Evolutionary conservation across 2,113 vertebrate species (phyloP), one percentile per base, ranked within the genome.

Genomic region (Phasianus colchicus): DNA sequence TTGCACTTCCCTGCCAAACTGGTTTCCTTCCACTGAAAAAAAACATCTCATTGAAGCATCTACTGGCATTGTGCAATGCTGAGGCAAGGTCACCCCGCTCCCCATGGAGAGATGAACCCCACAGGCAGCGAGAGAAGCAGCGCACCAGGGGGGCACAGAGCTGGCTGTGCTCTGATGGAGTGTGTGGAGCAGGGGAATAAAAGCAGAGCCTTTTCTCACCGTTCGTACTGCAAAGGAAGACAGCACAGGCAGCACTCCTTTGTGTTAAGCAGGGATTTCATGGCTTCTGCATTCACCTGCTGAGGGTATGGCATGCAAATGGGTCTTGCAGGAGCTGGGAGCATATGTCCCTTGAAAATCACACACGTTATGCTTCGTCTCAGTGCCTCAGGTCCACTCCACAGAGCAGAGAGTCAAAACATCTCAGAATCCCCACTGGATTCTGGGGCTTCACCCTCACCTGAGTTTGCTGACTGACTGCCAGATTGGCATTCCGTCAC

Each of bases 91-190:
- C 50, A 83, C 11, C 12, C 34, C 3, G 7, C 34, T 88, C 58
- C 40, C 67, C 16, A 12, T 0, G 4, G 55, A 54, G 43, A 69
- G 52, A 38, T 38, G 21, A 19, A 58, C 2, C 6, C 25, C 0
- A 0, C 19, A 17, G 10, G 11, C 50, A 73, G 36, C 17, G 11
- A 20, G 52, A 34, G 36, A 42, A 70, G 11, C 7, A 45, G 22
- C 22, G 32, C 4, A 55, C 10, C 5, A 18, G 27, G 29, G 52
- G n/a, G 14, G 22, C 2, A 1, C 4, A 2, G 30, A 32, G 3
- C 21, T 84, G 9, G 57, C 22, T 9, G 40, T 78, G 19, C 5
- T 13, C 63, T 54, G 9, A 6, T 70, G 54, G 15, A 66, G 8
- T 48, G 21, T 34, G 45, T 15, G 21, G 61, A 45, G 14, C 30